Evolutionary conservation across 2,888 invertebrate species (phyloP), one percentile per base, ranked within the genome.

Genomic region (Caenorhabditis panamensis): DNA sequence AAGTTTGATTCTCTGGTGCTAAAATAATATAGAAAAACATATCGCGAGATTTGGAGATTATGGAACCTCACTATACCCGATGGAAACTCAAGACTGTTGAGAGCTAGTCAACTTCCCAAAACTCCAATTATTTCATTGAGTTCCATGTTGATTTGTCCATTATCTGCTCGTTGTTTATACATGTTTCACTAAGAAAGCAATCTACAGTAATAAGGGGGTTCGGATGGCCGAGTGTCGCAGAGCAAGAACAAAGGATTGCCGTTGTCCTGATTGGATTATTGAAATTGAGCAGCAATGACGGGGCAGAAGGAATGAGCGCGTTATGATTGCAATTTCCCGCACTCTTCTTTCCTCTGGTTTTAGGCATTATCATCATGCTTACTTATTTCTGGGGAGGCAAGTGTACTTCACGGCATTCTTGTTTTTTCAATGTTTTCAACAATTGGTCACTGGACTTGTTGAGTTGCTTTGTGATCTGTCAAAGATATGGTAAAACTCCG

Each of bases 171-270:
- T 18, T 4, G 13, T 54, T 22, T 51, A 51, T 24, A 51, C 51
- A 49, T 71, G 72, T 72, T 72, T 72, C 49, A 58, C 26, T 49
- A 8, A 63, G 62, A 72, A 72, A 64, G 58, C 51, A 61, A 77
- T 77, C 69, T 78, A 78, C 78, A 78, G 78, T 78, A 78, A 78
- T 78, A 53, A 78, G 22, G 53, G 78, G 78, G 58, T 78, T 61
- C 36, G 13, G 69, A 75, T 69, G 53, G 64, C 51, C 41, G 6
- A 22, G 64, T 41, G 75, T 47, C 41, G 59, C 66, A 61, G 75
- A 49, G 44, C 47, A 68, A 68, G 77, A 77, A 77, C 77, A 77
- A 77, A 77, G 77, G 69, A 77, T 77, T 56, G 69, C 77, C 77
- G 77, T 77, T 47, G 37, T 18, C 54, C 63, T 71, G 54, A 78